Base-by-base conservation (phyloP, 2,888 invertebrate species). In the Eupithecia insigniata region DNA sequence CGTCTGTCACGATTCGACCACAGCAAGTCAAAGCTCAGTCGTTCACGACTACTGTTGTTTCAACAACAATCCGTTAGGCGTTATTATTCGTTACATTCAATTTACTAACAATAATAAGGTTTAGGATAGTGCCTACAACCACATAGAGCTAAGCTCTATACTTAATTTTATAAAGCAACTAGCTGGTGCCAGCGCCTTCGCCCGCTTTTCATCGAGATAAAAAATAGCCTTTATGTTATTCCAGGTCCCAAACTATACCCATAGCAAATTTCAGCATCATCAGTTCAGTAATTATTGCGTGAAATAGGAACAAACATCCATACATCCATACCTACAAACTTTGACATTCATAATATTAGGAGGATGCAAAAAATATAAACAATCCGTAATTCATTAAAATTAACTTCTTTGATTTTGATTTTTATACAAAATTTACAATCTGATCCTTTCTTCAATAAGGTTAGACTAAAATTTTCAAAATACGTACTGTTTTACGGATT, bases 1-100 rank as follows among this genome's bases (percentile, higher is more conserved):
- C 77, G 78, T 77, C 78, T 80, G 87, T 87, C 89, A 89, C 89
- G 87, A 87, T 76, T 74, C 62, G 72, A 43, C 74, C 73, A 46
- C 65, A 39, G 64, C 78, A 69, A 83, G 83, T 82, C 70, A 81
- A 69, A 82, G 82, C 82, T 83, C 64, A 70, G 36, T 46, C 67
- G 46, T 65, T n/a, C n/a, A n/a, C n/a, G 51, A 68, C n/a, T n/a
- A n/a, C n/a, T n/a, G n/a, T n/a, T n/a, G n/a, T n/a, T n/a, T n/a
- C n/a, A 70, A 73, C 62, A 62, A 72, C 68, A 62, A 66, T 61
- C 66, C 12, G 62, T 60, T 46, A 51, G 22, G 22, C 46, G 46
- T 51, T 60, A 64, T 36, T n/a, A 36, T 26, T 34, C 26, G 12
- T 36, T 22, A 34, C 62, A 36, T 36, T 62, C 62, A 26, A 36